phyloP scores from a whole-genome alignment of 2,888 invertebrate species.

The Tetropium fuscum region DNA sequence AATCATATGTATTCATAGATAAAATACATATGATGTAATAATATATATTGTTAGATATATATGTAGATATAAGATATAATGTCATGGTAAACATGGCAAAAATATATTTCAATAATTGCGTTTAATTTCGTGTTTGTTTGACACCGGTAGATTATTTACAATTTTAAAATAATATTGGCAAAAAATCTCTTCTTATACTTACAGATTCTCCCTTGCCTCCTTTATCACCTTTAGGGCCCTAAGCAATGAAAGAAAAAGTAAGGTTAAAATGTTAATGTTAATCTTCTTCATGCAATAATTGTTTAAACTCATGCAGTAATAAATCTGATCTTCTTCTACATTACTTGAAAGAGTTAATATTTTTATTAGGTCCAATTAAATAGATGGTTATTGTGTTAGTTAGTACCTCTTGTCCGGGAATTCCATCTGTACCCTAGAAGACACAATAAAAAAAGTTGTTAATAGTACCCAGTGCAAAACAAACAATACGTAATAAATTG shows the following conservation, averaged over 20 bases:
- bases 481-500: background rate
- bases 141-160: too few species aligned
- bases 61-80: too few species aligned
- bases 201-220: constrained; percentile 87
- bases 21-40: too few species aligned
- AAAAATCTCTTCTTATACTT: constrained; percentile 71
- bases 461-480: background rate
- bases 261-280: background rate
- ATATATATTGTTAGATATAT: too few species aligned
- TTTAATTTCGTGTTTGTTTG: too few species aligned
- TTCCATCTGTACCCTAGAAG: constrained; percentile 92
- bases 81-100: too few species aligned
- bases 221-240: constrained; percentile 92
- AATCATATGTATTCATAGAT: too few species aligned
- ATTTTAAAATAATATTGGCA: too few species aligned
- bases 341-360: too few species aligned
- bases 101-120: too few species aligned
- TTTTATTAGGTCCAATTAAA: constrained; percentile 14
- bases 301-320: constrained; percentile 6
- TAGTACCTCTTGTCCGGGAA: constrained; percentile 91
- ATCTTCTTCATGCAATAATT: too few species aligned
- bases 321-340: background rate
- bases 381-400: constrained; percentile 40
- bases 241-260: constrained; percentile 60
- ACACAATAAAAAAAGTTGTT: constrained; percentile 34